A percentile compares a stretch with the other conserved stretches of the same genome.
These are phyloP conservation scores for Pammene aurita DNA, from an alignment of 2,888 invertebrate genomes.

Conservation along the genomic window DNA sequence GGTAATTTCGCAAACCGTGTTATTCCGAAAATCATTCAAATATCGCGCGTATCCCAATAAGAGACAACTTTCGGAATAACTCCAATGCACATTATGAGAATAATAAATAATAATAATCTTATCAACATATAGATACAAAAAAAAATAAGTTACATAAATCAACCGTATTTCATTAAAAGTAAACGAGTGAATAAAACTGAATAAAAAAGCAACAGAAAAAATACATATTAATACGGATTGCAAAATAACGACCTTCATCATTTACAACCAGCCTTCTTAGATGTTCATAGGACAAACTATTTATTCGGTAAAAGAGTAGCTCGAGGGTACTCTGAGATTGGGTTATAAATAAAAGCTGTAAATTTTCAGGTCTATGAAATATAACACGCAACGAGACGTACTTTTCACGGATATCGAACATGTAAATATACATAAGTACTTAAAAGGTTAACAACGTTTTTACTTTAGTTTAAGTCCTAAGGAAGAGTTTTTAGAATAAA, in stretches of 20 bases:
- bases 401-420: not conserved
- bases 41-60: too few relatives aligned
- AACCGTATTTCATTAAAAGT: too few relatives aligned
- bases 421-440: not conserved
- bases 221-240: not conserved
- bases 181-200: not conserved
- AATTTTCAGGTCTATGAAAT: constrained; percentile 48
- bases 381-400: constrained; percentile 10
- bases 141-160: too few relatives aligned
- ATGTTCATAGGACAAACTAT: constrained; percentile 4
- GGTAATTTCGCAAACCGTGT: too few relatives aligned
- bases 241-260: not conserved
- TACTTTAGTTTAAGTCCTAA: too few relatives aligned
- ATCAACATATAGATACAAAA: too few relatives aligned
- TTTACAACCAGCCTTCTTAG: not conserved
- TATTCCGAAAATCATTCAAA: too few relatives aligned
- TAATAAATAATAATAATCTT: too few relatives aligned
- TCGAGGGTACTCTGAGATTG: constrained; percentile 49
- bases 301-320: constrained; percentile 11
- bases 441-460: too few relatives aligned
- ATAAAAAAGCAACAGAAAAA: not conserved
- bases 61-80: too few relatives aligned
- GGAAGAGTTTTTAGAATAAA: too few relatives aligned
- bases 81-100: too few relatives aligned
- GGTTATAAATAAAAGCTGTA: constrained; percentile 50